A percentile compares a stretch with the other conserved stretches of the same genome.
These are phyloP conservation scores for Microplitis manilae DNA, from an alignment of 2,888 invertebrate genomes.

Conservation along the genomic window DNA sequence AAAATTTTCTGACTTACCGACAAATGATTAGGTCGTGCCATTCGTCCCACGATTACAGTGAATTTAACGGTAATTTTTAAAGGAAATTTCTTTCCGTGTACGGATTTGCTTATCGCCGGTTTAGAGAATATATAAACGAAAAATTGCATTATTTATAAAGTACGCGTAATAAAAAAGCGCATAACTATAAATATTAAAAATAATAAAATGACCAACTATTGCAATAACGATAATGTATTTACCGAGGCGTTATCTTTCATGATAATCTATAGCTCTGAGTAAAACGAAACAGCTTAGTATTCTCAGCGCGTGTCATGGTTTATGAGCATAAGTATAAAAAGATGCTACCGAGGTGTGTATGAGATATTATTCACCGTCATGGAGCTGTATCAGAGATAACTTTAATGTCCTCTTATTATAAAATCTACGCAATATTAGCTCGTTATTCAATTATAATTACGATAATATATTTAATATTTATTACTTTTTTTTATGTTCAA, in stretches of 20 bases:
- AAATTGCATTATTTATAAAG: background rate
- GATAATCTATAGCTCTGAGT: slow-evolving; percentile 6
- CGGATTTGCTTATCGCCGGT: no score
- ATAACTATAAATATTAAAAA: background rate
- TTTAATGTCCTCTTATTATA: background rate
- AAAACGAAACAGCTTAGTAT: background rate
- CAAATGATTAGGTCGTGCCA: no score
- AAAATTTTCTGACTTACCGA: no score
- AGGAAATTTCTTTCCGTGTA: no score
- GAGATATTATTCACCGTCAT: slow-evolving; percentile 5
- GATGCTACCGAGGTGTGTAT: slow-evolving; percentile 12
- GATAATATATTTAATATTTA: background rate
- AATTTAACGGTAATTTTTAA: no score
- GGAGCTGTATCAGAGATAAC: background rate
- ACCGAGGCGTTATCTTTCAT: background rate
- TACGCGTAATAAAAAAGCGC: background rate
- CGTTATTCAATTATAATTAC: background rate
- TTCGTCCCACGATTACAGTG: no score
- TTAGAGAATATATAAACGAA: no score
- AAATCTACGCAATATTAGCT: background rate
- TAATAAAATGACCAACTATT: background rate
- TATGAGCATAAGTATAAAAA: slow-evolving; percentile 8
- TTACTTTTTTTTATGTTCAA: background rate
- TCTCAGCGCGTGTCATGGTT: slow-evolving; percentile 11
- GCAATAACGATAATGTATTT: slow-evolving; percentile 15